Base-by-base conservation (phyloP, 2,113 vertebrate species). In the Rousettus leschenaultii region DNA sequence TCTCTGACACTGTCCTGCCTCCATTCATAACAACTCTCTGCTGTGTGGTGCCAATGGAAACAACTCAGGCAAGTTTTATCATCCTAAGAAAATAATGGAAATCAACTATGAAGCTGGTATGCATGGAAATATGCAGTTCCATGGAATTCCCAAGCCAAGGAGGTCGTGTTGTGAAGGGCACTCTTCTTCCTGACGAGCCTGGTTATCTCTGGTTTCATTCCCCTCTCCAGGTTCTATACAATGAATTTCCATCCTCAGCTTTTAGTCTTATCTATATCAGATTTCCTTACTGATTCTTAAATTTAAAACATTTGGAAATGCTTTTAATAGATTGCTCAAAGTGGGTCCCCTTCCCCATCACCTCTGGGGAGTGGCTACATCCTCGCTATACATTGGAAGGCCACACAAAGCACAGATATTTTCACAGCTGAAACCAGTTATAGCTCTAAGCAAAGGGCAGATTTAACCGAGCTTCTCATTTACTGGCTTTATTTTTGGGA, bases 41-140 rank as follows among this genome's bases (percentile, higher is more conserved):
- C 45, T 15, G 12, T 28, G 22, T 2, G 7, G 53, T 94, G 63
- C 92, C 94, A 96, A 51, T 3, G 66, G 51, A 96, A 95, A 18
- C 1, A 96, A 57, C 35, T 16, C 88, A 51, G 12, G 19, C 6
- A 30, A 85, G 18, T 48, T 61, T 84, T 51, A 91, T 61, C 94
- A 95, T 26, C 13, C 74, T 96, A 92, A 73, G n/a, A 33, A 90
- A 96, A 97, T 38, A 97, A 96, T 77, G 95, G 80, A 75, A 94
- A 33, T 86, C 63, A 95, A 93, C 51, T 0, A 15, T 7, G 70
- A 77, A 75, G 82, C 85, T 48, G 68, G 94, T 24, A 71, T 66
- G 75, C 63, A 59, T 10, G 61, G 77, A 33, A 96, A 53, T 11
- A 21, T 1, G 74, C 33, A 48, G 55, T 22, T 86, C 35, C 33